Evolutionary conservation across 2,888 invertebrate species (phyloP).

Genomic region (Balanococcus diminutus): DNA sequence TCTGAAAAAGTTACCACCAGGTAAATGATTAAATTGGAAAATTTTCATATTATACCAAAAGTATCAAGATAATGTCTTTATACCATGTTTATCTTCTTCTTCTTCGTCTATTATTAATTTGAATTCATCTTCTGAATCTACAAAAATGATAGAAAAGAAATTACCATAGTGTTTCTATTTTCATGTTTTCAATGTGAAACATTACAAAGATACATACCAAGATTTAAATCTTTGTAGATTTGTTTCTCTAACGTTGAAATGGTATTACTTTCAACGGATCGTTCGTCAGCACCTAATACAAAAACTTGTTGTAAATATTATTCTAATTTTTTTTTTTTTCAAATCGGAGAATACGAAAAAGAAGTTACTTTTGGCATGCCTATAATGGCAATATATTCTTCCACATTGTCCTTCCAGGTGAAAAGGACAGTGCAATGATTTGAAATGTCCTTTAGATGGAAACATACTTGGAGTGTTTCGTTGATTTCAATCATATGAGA

Average conservation of each 20-base stretch:
- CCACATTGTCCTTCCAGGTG: slow-evolving; percentile 80
- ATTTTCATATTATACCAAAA: background rate
- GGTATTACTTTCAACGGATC: slow-evolving; percentile 24
- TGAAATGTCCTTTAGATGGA: slow-evolving; percentile 87
- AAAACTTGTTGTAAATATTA: background rate
- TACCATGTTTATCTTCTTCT: slow-evolving; percentile 40
- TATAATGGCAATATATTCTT: slow-evolving; percentile 90
- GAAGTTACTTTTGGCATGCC: slow-evolving; percentile 70
- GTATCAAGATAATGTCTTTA: background rate
- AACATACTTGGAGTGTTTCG: slow-evolving; percentile 68
- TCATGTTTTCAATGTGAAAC: background rate
- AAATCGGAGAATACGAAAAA: background rate
- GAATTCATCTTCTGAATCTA: slow-evolving; percentile 46
- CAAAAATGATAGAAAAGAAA: background rate
- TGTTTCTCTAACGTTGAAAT: background rate
- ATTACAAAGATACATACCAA: slow-evolving; percentile 7
- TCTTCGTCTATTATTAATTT: slow-evolving; percentile 11
- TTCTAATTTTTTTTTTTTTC: too few species aligned
- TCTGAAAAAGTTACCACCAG: background rate
- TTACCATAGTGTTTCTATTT: background rate
- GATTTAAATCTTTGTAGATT: slow-evolving; percentile 12
- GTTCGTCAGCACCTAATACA: slow-evolving; percentile 32
- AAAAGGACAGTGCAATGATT: slow-evolving; percentile 84
- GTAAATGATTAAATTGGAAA: background rate
- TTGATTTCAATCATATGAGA: background rate